phyloP scores from a whole-genome alignment of 2,888 invertebrate species.

The Rambutsinella grinnellia region DNA sequence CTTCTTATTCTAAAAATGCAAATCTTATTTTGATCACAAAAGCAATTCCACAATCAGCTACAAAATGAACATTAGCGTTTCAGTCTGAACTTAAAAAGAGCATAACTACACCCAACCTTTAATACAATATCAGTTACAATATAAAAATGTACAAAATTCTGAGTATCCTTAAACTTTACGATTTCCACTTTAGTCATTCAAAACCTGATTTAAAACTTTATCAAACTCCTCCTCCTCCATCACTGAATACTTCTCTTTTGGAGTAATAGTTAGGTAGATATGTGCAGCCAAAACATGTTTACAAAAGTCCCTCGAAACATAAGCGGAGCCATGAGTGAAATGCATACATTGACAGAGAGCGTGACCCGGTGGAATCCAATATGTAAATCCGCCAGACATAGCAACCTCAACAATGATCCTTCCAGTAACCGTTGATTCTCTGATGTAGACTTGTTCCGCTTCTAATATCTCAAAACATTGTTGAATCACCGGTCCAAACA shows the following conservation, averaged over 20 bases:
- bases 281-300: slow-evolving; percentile 52
- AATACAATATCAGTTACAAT: too few species aligned
- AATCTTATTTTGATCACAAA: too few species aligned
- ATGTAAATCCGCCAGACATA: not conserved
- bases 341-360: slow-evolving; percentile 45
- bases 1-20: too few species aligned
- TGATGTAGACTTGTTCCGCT: slow-evolving; percentile 26
- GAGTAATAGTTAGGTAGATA: slow-evolving; percentile 22
- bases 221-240: slow-evolving; percentile 35
- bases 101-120: too few species aligned
- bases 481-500: slow-evolving; percentile 33
- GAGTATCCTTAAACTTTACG: too few species aligned
- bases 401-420: slow-evolving; percentile 31
- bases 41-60: too few species aligned
- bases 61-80: too few species aligned
- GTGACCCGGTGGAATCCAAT: slow-evolving; percentile 38
- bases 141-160: too few species aligned
- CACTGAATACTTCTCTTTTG: slow-evolving; percentile 22
- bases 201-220: not conserved
- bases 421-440: not conserved
- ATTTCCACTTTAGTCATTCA: too few species aligned
- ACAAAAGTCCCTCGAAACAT: slow-evolving; percentile 42
- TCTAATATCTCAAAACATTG: slow-evolving; percentile 44
- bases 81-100: too few species aligned
- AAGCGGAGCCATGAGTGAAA: slow-evolving; percentile 19